Conservation (phyloP, 2,797 vertebrate species). For the Dryobates pubescens region DNA sequence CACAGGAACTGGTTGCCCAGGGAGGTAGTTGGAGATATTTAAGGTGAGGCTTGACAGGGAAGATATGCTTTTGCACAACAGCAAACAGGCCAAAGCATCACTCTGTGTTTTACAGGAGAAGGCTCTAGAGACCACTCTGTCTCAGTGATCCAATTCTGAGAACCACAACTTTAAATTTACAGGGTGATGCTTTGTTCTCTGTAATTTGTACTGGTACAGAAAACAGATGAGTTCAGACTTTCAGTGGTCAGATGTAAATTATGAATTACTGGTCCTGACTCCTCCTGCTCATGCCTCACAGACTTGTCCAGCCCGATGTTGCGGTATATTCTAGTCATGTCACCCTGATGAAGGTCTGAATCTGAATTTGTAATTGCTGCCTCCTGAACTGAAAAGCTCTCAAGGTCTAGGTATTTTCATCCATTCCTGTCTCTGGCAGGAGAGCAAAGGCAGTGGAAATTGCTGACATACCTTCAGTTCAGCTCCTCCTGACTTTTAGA, state of each 20-base stretch:
- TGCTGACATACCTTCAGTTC: background rate
- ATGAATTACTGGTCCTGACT: background rate
- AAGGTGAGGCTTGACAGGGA: background rate
- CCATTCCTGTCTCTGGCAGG: background rate
- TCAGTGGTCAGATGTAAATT: background rate
- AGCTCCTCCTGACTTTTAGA: background rate
- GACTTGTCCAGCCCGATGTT: background rate
- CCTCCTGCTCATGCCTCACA: background rate
- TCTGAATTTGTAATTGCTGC: background rate
- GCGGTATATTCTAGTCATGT: background rate
- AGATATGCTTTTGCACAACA: background rate
- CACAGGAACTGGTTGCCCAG: too few species aligned
- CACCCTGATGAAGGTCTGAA: background rate
- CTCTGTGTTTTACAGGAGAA: background rate
- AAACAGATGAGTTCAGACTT: background rate
- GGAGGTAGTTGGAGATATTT: too few species aligned
- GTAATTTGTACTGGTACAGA: background rate
- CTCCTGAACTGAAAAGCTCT: background rate
- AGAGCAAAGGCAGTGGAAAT: background rate
- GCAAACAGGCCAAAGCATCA: background rate
- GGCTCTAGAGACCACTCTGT: background rate
- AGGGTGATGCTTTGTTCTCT: background rate
- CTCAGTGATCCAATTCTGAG: background rate
- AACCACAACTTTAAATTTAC: background rate
- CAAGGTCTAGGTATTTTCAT: background rate